A percentile compares a stretch with the other conserved stretches of the same genome.
Evolutionary conservation across 2,888 invertebrate species (phyloP).

Genomic region (Rhagonycha lutea): DNA sequence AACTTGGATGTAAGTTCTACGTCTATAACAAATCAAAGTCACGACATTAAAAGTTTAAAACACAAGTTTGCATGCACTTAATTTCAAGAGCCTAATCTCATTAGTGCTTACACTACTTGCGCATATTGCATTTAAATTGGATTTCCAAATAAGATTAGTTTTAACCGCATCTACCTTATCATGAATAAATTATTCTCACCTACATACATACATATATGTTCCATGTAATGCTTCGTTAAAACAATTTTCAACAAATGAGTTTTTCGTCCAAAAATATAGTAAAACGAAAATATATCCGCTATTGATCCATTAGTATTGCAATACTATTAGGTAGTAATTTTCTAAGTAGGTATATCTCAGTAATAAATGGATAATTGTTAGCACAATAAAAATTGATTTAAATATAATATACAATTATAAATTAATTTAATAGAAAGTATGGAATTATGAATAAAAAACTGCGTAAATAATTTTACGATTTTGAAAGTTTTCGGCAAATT

Average conservation of each 20-base stretch:
- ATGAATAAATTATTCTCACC: neutral
- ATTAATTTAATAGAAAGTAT: neutral
- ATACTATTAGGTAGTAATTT: neutral
- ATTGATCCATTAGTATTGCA: neutral
- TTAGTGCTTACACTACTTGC: neutral
- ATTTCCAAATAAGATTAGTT: conserved; percentile 4
- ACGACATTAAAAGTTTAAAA: conserved; percentile 1
- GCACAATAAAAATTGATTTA: no score
- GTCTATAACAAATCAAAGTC: neutral
- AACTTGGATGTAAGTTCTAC: conserved; percentile 10
- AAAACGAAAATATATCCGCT: neutral
- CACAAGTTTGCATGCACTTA: conserved; percentile 1
- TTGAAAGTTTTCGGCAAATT: neutral
- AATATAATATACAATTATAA: no score
- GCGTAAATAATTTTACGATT: neutral
- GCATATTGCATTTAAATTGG: conserved; percentile 1
- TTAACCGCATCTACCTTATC: neutral
- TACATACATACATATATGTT: neutral
- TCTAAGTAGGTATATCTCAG: neutral
- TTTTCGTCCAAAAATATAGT: neutral
- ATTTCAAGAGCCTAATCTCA: neutral
- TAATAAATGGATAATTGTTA: no score
- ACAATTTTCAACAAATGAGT: neutral
- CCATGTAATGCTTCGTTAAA: neutral
- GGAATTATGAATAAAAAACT: neutral